Evolutionary conservation across 2,888 invertebrate genomes (phyloP), one percentile per base, ranked within the genome.

Genomic region (Stenoptilia bipunctidactyla): DNA sequence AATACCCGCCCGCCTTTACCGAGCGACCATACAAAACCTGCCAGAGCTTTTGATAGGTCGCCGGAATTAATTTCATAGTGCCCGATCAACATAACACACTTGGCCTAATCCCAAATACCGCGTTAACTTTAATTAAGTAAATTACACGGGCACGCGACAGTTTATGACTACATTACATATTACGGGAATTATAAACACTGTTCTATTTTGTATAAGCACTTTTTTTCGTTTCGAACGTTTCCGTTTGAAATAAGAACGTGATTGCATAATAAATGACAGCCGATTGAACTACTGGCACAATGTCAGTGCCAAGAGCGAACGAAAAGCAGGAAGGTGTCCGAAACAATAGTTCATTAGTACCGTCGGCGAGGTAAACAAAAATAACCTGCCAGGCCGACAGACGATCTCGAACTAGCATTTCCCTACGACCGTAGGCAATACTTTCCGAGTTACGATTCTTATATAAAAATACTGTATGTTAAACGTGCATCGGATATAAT

Each of bases 281-380:
- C 34, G 34, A 34, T 34, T 4, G 30, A 30, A n/a, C 13, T 10
- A 34, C 39, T 34, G 34, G 34, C 27, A 46, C 62, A 67, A 66
- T 69, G 69, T 60, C 79, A 75, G 61, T 74, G 76, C 71, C 77
- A 77, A 77, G 72, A 65, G 54, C 70, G 69, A 65, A 52, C 67
- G 52, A 56, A 65, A n/a, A 69, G 61, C 70, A 72, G 70, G 69
- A 75, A 77, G 69, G 14, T 4, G 53, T 53, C 59, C 63, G 68
- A 71, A 69, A 70, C 65, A 64, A 66, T 63, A 61, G 59, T 59
- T 65, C 57, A 64, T 62, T 48, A 50, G 53, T 63, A 54, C 55
- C 61, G 58, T 62, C 61, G 20, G 4, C 20, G 20, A 20, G 20
- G 20, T 20, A 51, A 64, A 72, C 72, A 44, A 70, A 80, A 80